Base-by-base conservation (phyloP, 2,797 vertebrate genomes). In the Pantherophis alleghaniensis region DNA sequence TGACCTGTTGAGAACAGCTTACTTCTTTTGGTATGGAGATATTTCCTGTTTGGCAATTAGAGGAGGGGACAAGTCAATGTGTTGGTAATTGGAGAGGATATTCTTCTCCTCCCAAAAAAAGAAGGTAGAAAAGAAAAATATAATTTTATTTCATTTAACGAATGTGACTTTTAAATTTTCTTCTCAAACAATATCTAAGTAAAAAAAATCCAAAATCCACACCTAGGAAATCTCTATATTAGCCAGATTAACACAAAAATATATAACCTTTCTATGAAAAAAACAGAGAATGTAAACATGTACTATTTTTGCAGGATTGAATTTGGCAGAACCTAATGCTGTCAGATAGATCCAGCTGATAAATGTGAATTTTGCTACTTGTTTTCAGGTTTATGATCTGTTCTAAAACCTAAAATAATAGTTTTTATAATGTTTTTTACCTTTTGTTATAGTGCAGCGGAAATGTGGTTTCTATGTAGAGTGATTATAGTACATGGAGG, bases 11-110 rank as follows among this genome's bases (percentile, higher is more conserved):
- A 57, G 92, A 91, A 60, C 53, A 42, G 89, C 87, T 91, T 91
- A 13, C 55, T 91, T 93, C 55, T 91, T 91, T 92, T 91, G 91
- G 55, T 56, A 60, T 74, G 91, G 86, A 87, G 92, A 93, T 91
- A 56, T 74, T 88, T 61, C 86, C 86, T 51, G n/a, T 66, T 88
- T n/a, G 63, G 28, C 63, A 66, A 66, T n/a, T 66, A n/a, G 28
- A 12, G 63, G 28, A 28, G 90, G 51, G 37, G 63, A 14, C 89
- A 59, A 9, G 47, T 32, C 53, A 26, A 42, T 87, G 28, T 20
- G 18, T 14, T 32, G 53, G 53, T 28, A n/a, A 26, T 90, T 63
- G 37, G 59, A 60, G 5, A 87, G 7, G 69, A 2, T 59, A 56
- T 51, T 16, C 12, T 88, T 60, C 2, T 7, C 4, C 28, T 32